Conservation (phyloP, 2,797 vertebrate genomes). For the Adrianichthys oophorus region DNA sequence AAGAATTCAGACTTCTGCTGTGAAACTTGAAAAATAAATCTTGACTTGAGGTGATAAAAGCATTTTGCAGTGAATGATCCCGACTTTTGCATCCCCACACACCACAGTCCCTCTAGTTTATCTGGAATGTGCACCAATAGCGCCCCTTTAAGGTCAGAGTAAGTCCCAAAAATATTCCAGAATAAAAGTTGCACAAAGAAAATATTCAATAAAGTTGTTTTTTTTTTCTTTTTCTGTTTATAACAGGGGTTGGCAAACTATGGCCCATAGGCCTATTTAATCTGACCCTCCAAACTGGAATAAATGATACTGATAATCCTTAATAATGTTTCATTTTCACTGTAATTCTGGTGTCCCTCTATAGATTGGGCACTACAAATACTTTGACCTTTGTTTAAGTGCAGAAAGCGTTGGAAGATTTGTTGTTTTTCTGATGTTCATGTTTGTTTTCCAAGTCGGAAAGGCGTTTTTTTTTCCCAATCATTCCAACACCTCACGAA, state of each 20-base stretch:
- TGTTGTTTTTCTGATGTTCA: no score
- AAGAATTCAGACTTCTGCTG: not conserved
- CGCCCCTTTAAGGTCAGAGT: slow-evolving; percentile 33
- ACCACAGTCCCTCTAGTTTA: not conserved
- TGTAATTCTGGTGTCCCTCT: no score
- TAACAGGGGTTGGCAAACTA: not conserved
- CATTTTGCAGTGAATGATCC: not conserved
- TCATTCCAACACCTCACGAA: no score
- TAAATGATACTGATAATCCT: no score
- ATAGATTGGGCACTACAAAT: no score
- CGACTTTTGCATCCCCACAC: not conserved
- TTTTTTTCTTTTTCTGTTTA: not conserved
- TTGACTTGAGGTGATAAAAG: not conserved
- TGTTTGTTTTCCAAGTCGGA: no score
- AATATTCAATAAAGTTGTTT: not conserved
- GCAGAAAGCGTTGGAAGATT: no score
- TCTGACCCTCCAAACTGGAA: no score
- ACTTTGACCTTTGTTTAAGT: no score
- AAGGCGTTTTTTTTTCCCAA: no score
- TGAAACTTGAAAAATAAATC: not conserved
- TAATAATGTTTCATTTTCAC: no score
- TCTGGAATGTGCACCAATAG: slow-evolving; percentile 12
- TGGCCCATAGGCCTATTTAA: no score
- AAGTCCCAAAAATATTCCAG: slow-evolving; percentile 7
- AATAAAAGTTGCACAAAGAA: not conserved